phyloP scores from a whole-genome alignment of 2,113 vertebrate species.

The Tyrannus savana region DNA sequence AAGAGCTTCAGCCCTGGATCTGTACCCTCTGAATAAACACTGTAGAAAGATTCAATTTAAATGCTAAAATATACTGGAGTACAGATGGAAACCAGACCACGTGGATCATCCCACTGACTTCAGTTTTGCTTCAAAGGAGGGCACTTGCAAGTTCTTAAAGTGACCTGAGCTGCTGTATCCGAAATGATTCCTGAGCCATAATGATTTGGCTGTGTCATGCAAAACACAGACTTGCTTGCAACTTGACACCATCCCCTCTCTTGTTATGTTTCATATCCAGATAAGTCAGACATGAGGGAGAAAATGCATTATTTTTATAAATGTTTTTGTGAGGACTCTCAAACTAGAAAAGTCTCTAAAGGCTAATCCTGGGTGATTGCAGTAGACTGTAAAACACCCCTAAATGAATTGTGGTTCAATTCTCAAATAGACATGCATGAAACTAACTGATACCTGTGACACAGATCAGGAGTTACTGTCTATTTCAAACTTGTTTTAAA shows the following conservation, averaged over 20 bases:
- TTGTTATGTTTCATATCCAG: neutral
- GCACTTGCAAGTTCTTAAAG: neutral
- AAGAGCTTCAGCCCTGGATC: neutral
- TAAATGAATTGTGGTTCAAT: neutral
- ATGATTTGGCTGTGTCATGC: neutral
- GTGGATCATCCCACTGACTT: neutral
- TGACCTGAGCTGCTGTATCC: rapidly evolving
- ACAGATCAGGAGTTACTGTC: neutral
- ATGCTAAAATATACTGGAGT: neutral
- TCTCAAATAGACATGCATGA: neutral
- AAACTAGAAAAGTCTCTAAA: neutral
- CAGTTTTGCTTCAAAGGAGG: neutral
- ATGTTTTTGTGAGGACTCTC: neutral
- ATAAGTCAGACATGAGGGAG: neutral
- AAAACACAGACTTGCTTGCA: neutral
- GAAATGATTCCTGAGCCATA: neutral
- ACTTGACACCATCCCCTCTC: neutral
- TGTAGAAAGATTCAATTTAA: neutral
- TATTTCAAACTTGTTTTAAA: neutral
- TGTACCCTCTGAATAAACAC: neutral
- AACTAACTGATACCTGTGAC: neutral
- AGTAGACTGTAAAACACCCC: neutral
- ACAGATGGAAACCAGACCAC: neutral
- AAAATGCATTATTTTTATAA: neutral
- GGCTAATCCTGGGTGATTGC: neutral